Evolutionary conservation across 64 coral and sea anemone genomes (phyloP).

Genomic region (Dendronephthya gigantea): DNA sequence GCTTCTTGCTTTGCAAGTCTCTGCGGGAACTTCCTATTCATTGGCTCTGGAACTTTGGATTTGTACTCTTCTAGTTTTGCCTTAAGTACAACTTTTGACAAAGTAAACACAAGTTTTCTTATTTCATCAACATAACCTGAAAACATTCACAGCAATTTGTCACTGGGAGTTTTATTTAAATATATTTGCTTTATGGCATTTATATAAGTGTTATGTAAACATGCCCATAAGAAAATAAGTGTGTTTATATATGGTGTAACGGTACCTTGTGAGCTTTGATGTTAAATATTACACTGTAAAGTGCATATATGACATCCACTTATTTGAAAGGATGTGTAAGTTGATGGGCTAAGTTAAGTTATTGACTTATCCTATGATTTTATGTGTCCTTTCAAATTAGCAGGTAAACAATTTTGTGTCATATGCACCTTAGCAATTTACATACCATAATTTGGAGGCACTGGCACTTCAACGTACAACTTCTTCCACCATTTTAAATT

Average conservation of each 20-base stretch:
- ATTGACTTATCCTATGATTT: too few relatives aligned
- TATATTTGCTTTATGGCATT: neutral
- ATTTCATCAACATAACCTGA: conserved; percentile 1
- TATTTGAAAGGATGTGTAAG: too few relatives aligned
- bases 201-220: neutral
- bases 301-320: too few relatives aligned
- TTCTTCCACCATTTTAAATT: neutral
- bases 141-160: neutral
- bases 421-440: too few relatives aligned
- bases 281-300: too few relatives aligned
- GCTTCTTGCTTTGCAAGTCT: neutral
- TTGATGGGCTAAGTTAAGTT: too few relatives aligned
- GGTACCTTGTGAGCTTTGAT: neutral
- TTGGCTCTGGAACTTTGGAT: neutral
- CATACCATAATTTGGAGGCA: neutral
- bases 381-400: too few relatives aligned
- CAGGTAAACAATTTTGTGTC: too few relatives aligned
- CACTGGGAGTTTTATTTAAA: neutral
- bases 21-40: neutral
- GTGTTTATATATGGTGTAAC: neutral
- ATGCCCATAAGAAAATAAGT: neutral
- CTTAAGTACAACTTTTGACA: neutral
- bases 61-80: neutral
- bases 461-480: conserved; percentile 9
- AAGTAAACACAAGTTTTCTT: conserved; percentile 1